These are phyloP conservation scores for Cepphus grylle DNA, from an alignment of 2,113 vertebrate species.

Conservation along the genomic window DNA sequence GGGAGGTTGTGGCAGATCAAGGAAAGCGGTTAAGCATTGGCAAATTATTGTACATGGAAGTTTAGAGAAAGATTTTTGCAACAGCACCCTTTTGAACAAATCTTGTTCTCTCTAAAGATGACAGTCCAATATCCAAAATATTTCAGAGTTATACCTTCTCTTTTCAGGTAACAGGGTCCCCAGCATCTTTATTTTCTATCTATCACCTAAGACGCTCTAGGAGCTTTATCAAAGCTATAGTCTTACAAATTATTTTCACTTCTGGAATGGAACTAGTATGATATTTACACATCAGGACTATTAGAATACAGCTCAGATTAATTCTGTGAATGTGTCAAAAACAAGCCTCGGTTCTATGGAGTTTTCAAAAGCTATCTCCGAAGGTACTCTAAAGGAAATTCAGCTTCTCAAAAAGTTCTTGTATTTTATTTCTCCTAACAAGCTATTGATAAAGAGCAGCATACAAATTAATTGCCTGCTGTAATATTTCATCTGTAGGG, in stretches of 20 bases:
- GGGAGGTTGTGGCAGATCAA: neutral
- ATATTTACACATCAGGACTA: neutral
- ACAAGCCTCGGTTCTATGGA: neutral
- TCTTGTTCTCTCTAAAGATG: neutral
- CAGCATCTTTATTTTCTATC: neutral
- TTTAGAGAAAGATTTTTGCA: neutral
- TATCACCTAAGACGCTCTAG: neutral
- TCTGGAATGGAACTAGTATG: neutral
- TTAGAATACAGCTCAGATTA: neutral
- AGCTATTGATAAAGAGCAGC: neutral
- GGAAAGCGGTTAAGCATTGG: neutral
- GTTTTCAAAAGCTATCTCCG: neutral
- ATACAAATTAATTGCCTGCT: neutral
- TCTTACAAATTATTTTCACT: neutral
- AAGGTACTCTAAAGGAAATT: neutral
- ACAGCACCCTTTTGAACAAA: neutral
- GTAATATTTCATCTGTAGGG: neutral
- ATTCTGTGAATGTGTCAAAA: neutral
- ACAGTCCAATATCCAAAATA: neutral
- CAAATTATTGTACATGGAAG: fast-evolving
- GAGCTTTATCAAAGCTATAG: neutral
- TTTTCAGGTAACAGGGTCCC: neutral
- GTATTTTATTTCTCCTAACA: neutral
- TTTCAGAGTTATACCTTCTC: neutral
- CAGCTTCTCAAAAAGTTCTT: neutral